Evolutionary conservation across 2,797 vertebrate genomes (phyloP).

Genomic region (Harpagifer antarcticus): DNA sequence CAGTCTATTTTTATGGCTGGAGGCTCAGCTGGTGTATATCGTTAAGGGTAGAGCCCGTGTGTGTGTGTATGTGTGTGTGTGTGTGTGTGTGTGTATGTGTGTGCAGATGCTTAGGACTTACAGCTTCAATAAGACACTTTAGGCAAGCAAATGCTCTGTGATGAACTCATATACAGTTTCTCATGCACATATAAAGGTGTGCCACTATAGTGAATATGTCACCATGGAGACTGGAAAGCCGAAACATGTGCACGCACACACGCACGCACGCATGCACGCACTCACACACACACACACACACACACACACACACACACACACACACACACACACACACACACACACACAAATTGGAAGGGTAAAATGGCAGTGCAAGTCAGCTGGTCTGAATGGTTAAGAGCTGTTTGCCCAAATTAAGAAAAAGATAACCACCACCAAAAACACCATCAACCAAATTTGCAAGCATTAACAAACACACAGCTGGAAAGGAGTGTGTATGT

Average conservation of each 20-base stretch:
- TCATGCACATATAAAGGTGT: slow-evolving; percentile 27
- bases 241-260: background rate
- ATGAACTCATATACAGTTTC: slow-evolving; percentile 27
- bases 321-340: background rate
- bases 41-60: slow-evolving; percentile 32
- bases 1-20: slow-evolving; percentile 44
- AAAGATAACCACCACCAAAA: slow-evolving; percentile 68
- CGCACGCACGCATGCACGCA: too few relatives aligned
- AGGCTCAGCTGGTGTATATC: slow-evolving; percentile 61
- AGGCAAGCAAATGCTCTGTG: slow-evolving; percentile 27
- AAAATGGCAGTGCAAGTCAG: slow-evolving; percentile 34
- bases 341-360: slow-evolving; percentile 41
- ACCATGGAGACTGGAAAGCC: slow-evolving; percentile 47
- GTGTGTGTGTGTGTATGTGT: slow-evolving; percentile 30
- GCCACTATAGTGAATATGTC: slow-evolving; percentile 13
- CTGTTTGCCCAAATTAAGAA: slow-evolving; percentile 58
- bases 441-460: slow-evolving; percentile 57
- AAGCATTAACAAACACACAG: slow-evolving; percentile 47
- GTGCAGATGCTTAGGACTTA: slow-evolving; percentile 20
- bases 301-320: too few relatives aligned
- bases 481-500: background rate
- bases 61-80: slow-evolving; percentile 13
- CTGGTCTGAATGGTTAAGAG: slow-evolving; percentile 47
- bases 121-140: slow-evolving; percentile 31
- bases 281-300: too few relatives aligned